These are phyloP conservation scores for Takifugu ocellatus DNA, from an alignment of 2,797 vertebrate species.

Conservation along the genomic window DNA sequence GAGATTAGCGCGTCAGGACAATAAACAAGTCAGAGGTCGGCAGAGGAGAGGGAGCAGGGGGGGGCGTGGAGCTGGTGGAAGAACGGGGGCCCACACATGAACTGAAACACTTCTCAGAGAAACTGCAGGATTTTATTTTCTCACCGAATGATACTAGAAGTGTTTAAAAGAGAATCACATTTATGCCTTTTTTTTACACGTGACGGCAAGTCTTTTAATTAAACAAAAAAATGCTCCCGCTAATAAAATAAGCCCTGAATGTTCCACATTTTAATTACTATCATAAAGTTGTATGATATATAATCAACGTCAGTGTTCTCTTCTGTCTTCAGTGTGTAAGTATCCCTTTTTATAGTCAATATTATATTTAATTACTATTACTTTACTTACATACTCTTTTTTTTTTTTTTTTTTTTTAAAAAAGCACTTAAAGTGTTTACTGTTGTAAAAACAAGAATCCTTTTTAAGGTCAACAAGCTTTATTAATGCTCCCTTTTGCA, in stretches of 20 bases:
- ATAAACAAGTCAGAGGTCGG: constrained; percentile 82
- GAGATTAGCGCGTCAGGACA: constrained; percentile 77
- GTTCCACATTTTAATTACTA: neutral
- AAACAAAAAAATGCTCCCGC: neutral
- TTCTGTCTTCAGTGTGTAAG: too few species aligned
- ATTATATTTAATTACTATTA: too few species aligned
- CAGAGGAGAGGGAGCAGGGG: constrained; percentile 74
- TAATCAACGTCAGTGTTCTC: too few species aligned
- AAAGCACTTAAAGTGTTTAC: neutral
- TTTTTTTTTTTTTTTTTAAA: too few species aligned
- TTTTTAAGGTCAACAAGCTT: neutral
- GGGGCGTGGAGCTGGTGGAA: constrained; percentile 66
- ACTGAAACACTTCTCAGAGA: constrained; percentile 1
- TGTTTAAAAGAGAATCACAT: constrained; percentile 22
- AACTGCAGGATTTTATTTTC: too few species aligned
- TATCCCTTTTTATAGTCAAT: too few species aligned
- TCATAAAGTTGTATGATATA: too few species aligned
- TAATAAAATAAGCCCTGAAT: neutral
- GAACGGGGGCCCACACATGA: constrained; percentile 51
- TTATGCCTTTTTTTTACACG: constrained; percentile 12
- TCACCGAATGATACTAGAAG: constrained; percentile 13
- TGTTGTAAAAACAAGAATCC: neutral
- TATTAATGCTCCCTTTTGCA: neutral
- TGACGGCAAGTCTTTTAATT: neutral
- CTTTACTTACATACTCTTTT: too few species aligned